Evolutionary conservation across 2,797 vertebrate genomes (phyloP).

Genomic region (Melanotaenia boesemani): DNA sequence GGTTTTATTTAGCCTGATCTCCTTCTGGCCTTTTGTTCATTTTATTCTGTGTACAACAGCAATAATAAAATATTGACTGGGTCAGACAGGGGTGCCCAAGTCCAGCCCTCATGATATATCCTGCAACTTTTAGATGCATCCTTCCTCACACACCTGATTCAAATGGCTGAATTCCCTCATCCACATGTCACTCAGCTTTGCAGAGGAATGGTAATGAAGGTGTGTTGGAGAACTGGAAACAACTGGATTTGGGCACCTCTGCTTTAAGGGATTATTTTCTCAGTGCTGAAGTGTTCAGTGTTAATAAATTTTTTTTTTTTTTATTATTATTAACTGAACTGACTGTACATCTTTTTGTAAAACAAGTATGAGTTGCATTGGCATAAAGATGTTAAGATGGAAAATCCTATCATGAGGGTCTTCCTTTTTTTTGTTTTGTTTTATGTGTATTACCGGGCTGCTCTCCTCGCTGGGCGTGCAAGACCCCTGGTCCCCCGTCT

Average conservation of each 20-base stretch:
- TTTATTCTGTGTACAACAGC: neutral
- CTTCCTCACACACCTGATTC: too few species aligned
- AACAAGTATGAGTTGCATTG: too few species aligned
- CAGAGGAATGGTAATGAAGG: too few species aligned
- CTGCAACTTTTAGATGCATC: too few species aligned
- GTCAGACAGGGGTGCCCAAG: neutral
- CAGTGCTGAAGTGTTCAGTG: neutral
- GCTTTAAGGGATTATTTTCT: neutral
- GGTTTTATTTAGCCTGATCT: slow-evolving; percentile 5
- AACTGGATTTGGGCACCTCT: too few species aligned
- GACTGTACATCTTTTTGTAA: too few species aligned
- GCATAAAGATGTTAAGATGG: neutral
- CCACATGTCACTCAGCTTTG: too few species aligned
- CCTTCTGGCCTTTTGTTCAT: slow-evolving; percentile 1
- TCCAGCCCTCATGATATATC: too few species aligned
- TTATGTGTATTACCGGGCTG: slow-evolving; percentile 74
- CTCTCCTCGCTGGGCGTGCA: slow-evolving; percentile 77
- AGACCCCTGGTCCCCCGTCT: slow-evolving; percentile 72
- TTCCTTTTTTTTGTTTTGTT: slow-evolving; percentile 1
- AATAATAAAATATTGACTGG: slow-evolving; percentile 2
- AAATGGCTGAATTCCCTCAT: too few species aligned
- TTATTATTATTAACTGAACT: too few species aligned
- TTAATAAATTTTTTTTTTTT: too few species aligned
- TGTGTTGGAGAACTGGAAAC: too few species aligned
- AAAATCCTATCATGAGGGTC: neutral